Evolutionary conservation across 2,797 vertebrate genomes (phyloP).

Genomic region (Gephyroberyx darwinii): DNA sequence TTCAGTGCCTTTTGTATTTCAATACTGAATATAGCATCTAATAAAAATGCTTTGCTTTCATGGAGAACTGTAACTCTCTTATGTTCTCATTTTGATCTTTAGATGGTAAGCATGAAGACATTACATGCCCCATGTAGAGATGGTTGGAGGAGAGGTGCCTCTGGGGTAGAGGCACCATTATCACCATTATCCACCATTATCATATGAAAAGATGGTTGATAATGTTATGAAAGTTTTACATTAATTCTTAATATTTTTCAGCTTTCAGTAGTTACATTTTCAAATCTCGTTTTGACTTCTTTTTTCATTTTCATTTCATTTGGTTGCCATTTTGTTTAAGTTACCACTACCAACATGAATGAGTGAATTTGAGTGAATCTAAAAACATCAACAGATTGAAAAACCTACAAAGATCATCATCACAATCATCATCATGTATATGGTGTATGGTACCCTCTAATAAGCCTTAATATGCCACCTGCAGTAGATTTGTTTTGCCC

Average conservation of each 20-base stretch:
- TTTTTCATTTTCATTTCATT: neutral
- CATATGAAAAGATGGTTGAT: neutral
- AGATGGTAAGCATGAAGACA: no score
- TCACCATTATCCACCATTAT: no score
- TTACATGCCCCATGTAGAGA: neutral
- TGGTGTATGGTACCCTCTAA: no score
- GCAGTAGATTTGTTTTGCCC: no score
- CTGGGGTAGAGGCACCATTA: neutral
- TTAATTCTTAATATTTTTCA: no score
- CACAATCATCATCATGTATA: no score
- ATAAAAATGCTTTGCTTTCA: slow-evolving; percentile 71
- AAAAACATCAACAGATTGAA: no score
- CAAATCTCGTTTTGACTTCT: neutral
- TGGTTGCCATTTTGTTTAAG: neutral
- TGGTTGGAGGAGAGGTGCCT: neutral
- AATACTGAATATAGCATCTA: slow-evolving; percentile 52
- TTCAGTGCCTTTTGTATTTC: slow-evolving; percentile 67
- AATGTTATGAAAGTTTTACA: neutral
- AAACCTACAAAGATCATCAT: no score
- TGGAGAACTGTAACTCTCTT: neutral
- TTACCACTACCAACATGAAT: no score
- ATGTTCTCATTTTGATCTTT: neutral
- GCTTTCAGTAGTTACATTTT: neutral
- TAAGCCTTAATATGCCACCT: no score
- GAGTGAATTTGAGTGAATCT: neutral